Base-by-base conservation (phyloP, 2,113 vertebrate genomes). In the Balaenoptera acutorostrata region DNA sequence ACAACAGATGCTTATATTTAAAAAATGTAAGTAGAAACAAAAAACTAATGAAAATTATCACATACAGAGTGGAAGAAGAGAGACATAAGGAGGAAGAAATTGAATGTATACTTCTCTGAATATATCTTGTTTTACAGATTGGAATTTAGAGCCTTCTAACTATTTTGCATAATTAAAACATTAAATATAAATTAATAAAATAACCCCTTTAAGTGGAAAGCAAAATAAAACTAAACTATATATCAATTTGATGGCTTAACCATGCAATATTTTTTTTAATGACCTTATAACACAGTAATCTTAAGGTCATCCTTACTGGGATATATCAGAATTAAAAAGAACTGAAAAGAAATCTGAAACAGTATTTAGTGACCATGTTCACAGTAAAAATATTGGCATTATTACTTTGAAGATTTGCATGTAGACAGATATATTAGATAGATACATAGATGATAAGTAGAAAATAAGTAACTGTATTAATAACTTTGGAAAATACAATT, bases 31-130 rank as follows among this genome's bases (percentile, higher is more conserved):
- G 27, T 77, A 81, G 21, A 77, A 93, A 59, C n/a, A 77, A 57
- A 68, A 88, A 44, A 44, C 3, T 33, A 90, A 78, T 93, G 20
- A 87, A 95, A 90, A 57, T 39, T 90, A 33, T 69, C 81, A 71
- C 80, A 1, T n/a, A 75, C 17, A 55, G 3, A 63, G 2, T 23
- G 55, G 29, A 84, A 63, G 39, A 17, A 66, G 41, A 55, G 8
- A 74, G 1, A 7, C 12, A 52, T 59, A 66, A 13, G 3, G n/a
- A 4, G 20, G 61, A 72, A n/a, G 6, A 6, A 86, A 71, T 18
- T 13, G 31, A 83, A 66, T 17, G 3, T n/a, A 27, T 3, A 63
- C 3, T 41, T 29, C 4, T 86, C 36, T 81, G 36, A 69, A 11
- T 49, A 6, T 66, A 55, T 52, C 27, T 46, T 63, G 39, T 84